Percentiles rank a stretch among this genome's conserved stretches.
Evolutionary conservation across 2,888 invertebrate genomes (phyloP).

Genomic region (Caprella mutica): DNA sequence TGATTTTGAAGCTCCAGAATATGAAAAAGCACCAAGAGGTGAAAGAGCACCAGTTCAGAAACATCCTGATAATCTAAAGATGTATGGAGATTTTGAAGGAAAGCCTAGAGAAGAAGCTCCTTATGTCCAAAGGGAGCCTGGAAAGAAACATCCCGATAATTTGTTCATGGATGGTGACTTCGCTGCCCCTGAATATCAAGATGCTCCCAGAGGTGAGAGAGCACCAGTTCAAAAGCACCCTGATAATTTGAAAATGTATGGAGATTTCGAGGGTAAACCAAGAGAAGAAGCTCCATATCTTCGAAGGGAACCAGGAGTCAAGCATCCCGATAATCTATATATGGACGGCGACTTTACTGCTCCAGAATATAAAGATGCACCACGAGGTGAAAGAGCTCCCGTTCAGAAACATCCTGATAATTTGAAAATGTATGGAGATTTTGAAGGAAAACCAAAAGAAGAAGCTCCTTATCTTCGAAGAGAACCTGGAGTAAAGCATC

Average conservation of each 20-base stretch:
- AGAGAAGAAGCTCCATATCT: constrained; percentile 11
- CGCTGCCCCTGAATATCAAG: constrained; percentile 42
- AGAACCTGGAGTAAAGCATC: constrained; percentile 41
- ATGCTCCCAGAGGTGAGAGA: constrained; percentile 38
- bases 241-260: constrained; percentile 38
- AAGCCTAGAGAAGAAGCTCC: constrained; percentile 43
- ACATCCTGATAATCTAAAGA: constrained; percentile 47
- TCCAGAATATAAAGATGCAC: constrained; percentile 40
- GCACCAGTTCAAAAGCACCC: constrained; percentile 13
- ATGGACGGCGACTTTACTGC: constrained; percentile 48
- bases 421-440: constrained; percentile 19
- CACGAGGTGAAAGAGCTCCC: constrained; percentile 16
- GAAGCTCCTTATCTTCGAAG: constrained; percentile 42
- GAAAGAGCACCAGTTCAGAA: constrained; percentile 45
- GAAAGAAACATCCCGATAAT: constrained; percentile 41
- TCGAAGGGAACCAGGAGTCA: constrained; percentile 26
- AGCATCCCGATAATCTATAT: constrained; percentile 43
- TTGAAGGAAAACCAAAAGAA: constrained; percentile 31
- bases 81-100: constrained; percentile 52
- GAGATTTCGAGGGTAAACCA: constrained; percentile 10
- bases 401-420: constrained; percentile 30
- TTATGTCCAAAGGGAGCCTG: constrained; percentile 39
- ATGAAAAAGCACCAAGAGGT: constrained; percentile 41
- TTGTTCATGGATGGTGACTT: constrained; percentile 47
- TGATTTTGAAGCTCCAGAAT: constrained; percentile 22